Evolutionary conservation across 2,888 invertebrate species (phyloP), one percentile per base, ranked within the genome.

Genomic region (Diarsia brunnea): DNA sequence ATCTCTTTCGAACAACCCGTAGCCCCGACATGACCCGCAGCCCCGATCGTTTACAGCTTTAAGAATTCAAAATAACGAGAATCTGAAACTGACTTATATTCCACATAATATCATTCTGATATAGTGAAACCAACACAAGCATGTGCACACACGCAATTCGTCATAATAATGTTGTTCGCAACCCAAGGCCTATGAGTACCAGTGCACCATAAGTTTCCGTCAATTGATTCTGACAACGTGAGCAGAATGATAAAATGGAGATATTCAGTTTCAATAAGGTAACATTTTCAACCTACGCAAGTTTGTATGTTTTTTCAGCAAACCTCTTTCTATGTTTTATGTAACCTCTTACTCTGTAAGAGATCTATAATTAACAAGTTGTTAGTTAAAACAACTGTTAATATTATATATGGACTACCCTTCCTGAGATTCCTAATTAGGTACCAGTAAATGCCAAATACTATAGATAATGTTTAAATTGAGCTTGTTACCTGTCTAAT

Each of bases 151-250:
- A n/a, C n/a, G 4, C 21, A 4, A 38, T 61, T 47, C 11, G 14
- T 51, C 24, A 47, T 38, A 68, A 51, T 31, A 61, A 73, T 79
- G 24, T 60, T 27, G 45, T 27, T 38, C n/a, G 31, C 21, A 53
- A 53, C 49, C 53, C 51, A 63, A 68, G 47, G n/a, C 53, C 53
- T 65, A 51, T 51, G 27, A 51, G n/a, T 16, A 12, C 43, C 14
- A 63, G 21, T n/a, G 19, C 16, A 8, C 24, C 51, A 69, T 71
- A 58, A 58, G 12, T 75, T 77, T 70, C 55, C 68, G 49, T 65
- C 47, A 63, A 67, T 79, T 70, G 43, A 73, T 77, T 55, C 31
- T 16, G 10, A 67, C 38, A 45, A 71, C 68, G 75, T 82, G 73
- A 38, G 49, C 47, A 12, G 82, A 73, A 67, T 81, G 21, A 58